These are phyloP conservation scores for Piscicola geometra DNA, from an alignment of 2,888 invertebrate species.

Conservation along the genomic window DNA sequence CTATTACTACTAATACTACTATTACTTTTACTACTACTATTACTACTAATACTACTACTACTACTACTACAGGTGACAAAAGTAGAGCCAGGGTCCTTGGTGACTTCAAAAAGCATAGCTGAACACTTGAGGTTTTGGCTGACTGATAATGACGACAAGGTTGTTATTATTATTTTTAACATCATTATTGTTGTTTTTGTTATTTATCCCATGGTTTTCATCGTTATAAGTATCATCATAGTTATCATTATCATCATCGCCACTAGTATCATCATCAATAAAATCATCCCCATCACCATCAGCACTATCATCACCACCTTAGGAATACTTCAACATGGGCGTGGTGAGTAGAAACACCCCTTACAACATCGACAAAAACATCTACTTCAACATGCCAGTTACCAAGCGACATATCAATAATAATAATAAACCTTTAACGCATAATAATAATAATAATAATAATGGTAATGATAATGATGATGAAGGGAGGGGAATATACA, in stretches of 20 bases:
- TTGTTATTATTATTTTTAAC: background rate
- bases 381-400: constrained; percentile 25
- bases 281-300: no score
- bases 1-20: no score
- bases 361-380: constrained; percentile 10
- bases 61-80: background rate
- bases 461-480: background rate
- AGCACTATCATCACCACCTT: no score
- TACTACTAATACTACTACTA: no score
- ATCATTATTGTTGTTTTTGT: no score
- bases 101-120: constrained; percentile 20
- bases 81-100: background rate
- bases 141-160: background rate
- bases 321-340: constrained; percentile 27
- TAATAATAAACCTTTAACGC: background rate
- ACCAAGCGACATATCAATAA: background rate
- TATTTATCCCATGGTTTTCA: no score
- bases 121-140: constrained; percentile 30
- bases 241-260: no score
- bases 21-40: no score
- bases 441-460: background rate
- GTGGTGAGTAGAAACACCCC: background rate
- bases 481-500: no score
- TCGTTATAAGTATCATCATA: no score
- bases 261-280: no score